Evolutionary conservation across 2,797 vertebrate genomes (phyloP).

Genomic region (Falco concolor): DNA sequence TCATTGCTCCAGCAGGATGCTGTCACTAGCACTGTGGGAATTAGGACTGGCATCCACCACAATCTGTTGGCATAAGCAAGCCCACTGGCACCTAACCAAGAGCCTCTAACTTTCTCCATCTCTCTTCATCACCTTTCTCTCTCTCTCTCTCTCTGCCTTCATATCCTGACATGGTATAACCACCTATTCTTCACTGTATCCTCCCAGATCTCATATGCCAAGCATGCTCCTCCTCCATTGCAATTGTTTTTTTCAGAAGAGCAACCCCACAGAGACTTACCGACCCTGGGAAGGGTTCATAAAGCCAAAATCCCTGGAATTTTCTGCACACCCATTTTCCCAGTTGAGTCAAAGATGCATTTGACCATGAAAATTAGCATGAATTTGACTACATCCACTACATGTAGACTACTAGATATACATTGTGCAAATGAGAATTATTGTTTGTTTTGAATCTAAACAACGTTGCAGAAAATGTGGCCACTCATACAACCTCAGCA

Average conservation of each 20-base stretch:
- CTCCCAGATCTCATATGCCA: not conserved
- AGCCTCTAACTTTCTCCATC: not conserved
- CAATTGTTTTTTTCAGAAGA: not conserved
- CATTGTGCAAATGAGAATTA: not conserved
- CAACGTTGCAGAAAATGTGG: not conserved
- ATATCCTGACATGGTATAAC: not conserved
- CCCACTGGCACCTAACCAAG: not conserved
- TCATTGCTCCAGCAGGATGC: not conserved
- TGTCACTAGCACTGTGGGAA: not conserved
- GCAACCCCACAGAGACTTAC: not conserved
- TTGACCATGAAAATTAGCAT: not conserved
- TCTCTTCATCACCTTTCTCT: not conserved
- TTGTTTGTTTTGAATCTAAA: not conserved
- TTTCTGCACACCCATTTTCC: not conserved
- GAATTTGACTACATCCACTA: not conserved
- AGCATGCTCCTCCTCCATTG: not conserved
- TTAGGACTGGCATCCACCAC: not conserved
- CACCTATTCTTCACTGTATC: not conserved
- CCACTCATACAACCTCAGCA: not conserved
- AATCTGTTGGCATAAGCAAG: not conserved
- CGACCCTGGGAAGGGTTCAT: not conserved
- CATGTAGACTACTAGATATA: not conserved
- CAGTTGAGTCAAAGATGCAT: not conserved
- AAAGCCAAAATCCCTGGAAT: not conserved
- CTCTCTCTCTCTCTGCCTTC: not conserved